Percentiles rank a stretch among this genome's conserved stretches.
These are phyloP conservation scores for Grapholita molesta DNA, from an alignment of 1,140 invertebrate genomes.

Conservation along the genomic window DNA sequence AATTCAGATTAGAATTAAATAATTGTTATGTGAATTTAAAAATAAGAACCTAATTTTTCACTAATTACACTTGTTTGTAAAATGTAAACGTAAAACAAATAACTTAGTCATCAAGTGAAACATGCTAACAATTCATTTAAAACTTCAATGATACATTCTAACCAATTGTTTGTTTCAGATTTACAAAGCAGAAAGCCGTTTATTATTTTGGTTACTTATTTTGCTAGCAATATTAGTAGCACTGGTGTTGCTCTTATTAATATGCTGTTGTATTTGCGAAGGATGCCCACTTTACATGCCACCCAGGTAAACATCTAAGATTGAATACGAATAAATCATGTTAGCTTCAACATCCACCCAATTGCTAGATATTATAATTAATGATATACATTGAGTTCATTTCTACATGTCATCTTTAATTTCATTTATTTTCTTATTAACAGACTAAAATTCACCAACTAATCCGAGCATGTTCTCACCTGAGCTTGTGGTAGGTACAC, in stretches of 20 bases:
- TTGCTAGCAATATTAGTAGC: constrained; percentile 85
- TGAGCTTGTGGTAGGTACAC: constrained; percentile 37
- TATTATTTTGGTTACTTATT: constrained; percentile 87
- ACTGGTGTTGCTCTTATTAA: constrained; percentile 83
- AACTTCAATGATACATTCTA: too few species aligned
- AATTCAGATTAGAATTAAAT: neutral
- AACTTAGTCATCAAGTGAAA: too few species aligned
- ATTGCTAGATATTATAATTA: neutral
- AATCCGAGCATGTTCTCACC: constrained; percentile 40
- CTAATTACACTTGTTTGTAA: too few species aligned
- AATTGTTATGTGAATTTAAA: neutral
- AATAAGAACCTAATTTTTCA: too few species aligned
- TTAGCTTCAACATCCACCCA: neutral
- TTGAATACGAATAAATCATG: neutral
- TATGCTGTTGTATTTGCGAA: constrained; percentile 89
- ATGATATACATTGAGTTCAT: neutral
- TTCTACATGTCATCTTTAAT: constrained; percentile 25
- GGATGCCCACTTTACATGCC: constrained; percentile 89
- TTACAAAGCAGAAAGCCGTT: constrained; percentile 84
- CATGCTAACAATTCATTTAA: too few species aligned
- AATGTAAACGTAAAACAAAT: constrained; percentile 12
- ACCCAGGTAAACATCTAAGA: constrained; percentile 76
- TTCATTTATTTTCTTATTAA: constrained; percentile 44
- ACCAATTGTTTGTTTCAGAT: constrained; percentile 79
- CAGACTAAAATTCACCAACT: constrained; percentile 54